Conservation (phyloP, 2,888 invertebrate species). For the Baccha elongata region DNA sequence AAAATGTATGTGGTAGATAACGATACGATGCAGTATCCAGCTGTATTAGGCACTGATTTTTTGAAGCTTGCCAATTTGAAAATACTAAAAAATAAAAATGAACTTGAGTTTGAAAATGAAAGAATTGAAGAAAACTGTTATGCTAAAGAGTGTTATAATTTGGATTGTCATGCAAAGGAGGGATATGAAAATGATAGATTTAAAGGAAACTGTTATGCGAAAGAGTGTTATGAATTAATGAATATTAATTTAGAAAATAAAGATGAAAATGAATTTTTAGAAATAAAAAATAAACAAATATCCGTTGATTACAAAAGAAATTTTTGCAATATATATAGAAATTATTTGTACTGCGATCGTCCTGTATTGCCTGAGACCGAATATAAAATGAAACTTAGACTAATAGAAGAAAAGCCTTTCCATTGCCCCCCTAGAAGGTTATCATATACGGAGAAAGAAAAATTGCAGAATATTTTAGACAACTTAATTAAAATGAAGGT, state of each 20-base stretch:
- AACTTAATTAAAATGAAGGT: not conserved
- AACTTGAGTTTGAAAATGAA: too few species aligned
- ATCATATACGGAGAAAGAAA: too few species aligned
- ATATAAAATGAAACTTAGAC: slow-evolving; percentile 17
- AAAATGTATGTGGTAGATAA: slow-evolving; percentile 6
- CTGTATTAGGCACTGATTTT: slow-evolving; percentile 20
- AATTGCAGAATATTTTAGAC: slow-evolving; percentile 8
- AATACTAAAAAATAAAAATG: slow-evolving; percentile 3
- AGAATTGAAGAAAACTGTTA: too few species aligned
- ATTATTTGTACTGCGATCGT: slow-evolving; percentile 9
- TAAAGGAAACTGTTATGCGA: not conserved
- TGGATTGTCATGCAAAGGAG: too few species aligned
- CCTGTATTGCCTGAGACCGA: slow-evolving; percentile 9
- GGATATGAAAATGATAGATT: too few species aligned
- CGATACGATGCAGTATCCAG: slow-evolving; percentile 3
- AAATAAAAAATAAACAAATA: too few species aligned
- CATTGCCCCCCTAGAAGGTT: slow-evolving; percentile 12
- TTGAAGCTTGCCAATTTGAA: not conserved
- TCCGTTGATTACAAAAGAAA: too few species aligned
- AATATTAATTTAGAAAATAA: not conserved
- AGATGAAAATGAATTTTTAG: not conserved
- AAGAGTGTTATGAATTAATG: not conserved
- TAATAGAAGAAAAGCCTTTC: slow-evolving; percentile 12
- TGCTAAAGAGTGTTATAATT: not conserved
- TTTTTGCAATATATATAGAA: not conserved